Conservation (phyloP, 2,888 invertebrate genomes). For the Caenorhabditis sp. region DNA sequence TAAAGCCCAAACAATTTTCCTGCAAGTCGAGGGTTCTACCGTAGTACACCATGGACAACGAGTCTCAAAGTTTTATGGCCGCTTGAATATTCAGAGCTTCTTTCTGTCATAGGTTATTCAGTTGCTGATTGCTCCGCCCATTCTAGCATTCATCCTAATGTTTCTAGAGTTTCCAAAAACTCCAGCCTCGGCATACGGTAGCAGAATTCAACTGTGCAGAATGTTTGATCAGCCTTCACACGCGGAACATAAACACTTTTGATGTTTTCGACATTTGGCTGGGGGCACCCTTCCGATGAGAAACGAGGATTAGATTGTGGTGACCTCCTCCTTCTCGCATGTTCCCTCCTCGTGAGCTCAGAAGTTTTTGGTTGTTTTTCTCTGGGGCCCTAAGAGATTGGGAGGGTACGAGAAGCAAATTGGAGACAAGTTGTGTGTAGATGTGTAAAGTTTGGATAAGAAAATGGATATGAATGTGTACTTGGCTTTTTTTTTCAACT, state of each 20-base stretch:
- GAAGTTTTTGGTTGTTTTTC: conserved; percentile 57
- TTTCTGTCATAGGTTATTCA: conserved; percentile 5
- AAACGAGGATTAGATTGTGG: conserved; percentile 61
- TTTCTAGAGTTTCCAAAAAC: background rate
- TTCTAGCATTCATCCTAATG: no score
- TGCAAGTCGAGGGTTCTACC: conserved; percentile 4
- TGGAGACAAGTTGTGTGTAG: background rate
- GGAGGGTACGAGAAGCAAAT: background rate
- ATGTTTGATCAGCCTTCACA: conserved; percentile 54
- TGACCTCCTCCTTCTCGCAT: conserved; percentile 39
- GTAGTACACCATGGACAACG: background rate
- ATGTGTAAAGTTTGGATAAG: conserved; percentile 44
- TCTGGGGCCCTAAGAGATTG: conserved; percentile 13
- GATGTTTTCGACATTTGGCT: conserved; percentile 59
- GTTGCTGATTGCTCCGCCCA: background rate
- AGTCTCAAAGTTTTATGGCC: background rate
- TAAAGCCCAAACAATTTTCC: conserved; percentile 5
- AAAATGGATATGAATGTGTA: conserved; percentile 15
- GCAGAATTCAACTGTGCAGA: background rate
- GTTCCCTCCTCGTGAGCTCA: conserved; percentile 44
- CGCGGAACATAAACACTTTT: conserved; percentile 57
- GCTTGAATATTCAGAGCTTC: background rate
- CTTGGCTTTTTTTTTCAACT: conserved; percentile 28
- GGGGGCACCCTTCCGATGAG: conserved; percentile 45
- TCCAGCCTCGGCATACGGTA: conserved; percentile 22